Evolutionary conservation across 2,888 invertebrate genomes (phyloP).

Genomic region (Exephanes ischioxanthus): DNA sequence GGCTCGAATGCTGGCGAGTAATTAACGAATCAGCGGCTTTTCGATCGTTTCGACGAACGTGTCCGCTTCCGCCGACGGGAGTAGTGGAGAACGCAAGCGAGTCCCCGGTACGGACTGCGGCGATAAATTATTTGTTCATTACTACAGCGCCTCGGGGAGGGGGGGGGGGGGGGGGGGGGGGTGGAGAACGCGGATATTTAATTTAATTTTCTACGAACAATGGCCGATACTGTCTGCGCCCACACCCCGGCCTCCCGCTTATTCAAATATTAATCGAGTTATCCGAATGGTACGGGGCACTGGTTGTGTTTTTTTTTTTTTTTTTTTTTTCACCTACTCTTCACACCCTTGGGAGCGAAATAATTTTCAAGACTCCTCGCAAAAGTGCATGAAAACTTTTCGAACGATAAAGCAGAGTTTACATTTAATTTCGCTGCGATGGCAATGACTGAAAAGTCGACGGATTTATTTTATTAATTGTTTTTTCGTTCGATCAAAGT

Average conservation of each 20-base stretch:
- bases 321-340: background rate
- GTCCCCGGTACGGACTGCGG: background rate
- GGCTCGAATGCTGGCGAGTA: conserved; percentile 45
- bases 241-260: background rate
- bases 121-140: conserved; percentile 63
- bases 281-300: background rate
- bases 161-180: background rate
- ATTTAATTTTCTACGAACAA: conserved; percentile 51
- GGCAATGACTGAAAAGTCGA: background rate
- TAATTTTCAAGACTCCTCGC: background rate
- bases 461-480: background rate
- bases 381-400: background rate
- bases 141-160: conserved; percentile 5
- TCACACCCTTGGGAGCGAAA: background rate
- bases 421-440: background rate
- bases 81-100: background rate
- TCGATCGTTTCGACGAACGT: conserved; percentile 46
- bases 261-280: conserved; percentile 37
- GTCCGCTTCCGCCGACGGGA: conserved; percentile 26
- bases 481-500: background rate
- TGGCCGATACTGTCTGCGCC: conserved; percentile 14
- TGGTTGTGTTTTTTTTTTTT: background rate
- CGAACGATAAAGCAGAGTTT: background rate
- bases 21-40: conserved; percentile 63
- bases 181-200: conserved; percentile 29